phyloP scores from a whole-genome alignment of 1,140 invertebrate genomes.

The Leucophenga varia region DNA sequence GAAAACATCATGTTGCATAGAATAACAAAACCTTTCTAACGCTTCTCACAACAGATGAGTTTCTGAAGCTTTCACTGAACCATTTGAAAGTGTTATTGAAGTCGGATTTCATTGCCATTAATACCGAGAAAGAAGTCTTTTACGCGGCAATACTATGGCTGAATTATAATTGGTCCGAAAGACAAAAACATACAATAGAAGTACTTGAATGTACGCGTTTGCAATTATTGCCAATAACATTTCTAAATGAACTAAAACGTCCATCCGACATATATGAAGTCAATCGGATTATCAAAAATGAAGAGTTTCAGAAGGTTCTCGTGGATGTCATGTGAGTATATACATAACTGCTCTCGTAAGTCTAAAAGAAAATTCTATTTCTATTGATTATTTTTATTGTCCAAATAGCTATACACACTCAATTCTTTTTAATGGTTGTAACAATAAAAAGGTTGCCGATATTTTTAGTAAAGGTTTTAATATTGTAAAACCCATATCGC shows the following conservation, averaged over 20 bases:
- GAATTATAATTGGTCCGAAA: constrained; percentile 16
- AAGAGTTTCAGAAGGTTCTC: not conserved
- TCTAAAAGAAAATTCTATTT: not conserved
- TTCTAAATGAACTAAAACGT: not conserved
- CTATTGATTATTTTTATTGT: not conserved
- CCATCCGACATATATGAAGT: constrained; percentile 1
- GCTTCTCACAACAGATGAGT: constrained; percentile 16
- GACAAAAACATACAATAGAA: not conserved
- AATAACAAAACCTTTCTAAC: constrained; percentile 19
- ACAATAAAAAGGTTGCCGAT: constrained; percentile 1
- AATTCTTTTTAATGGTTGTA: too few relatives aligned
- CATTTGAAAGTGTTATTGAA: constrained; percentile 10
- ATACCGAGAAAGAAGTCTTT: constrained; percentile 25
- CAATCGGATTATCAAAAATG: not conserved
- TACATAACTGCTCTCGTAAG: not conserved
- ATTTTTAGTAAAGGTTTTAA: constrained; percentile 2
- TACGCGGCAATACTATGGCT: constrained; percentile 28
- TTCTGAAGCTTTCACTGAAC: not conserved
- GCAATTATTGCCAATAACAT: not conserved
- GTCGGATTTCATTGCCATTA: constrained; percentile 18
- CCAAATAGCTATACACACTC: constrained; percentile 7
- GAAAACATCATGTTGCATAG: constrained; percentile 16
- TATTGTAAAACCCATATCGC: not conserved
- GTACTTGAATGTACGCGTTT: constrained; percentile 13
- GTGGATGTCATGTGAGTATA: not conserved